phyloP scores from a whole-genome alignment of 2,113 vertebrate genomes.

The Petrocephalus microphthalmus region DNA sequence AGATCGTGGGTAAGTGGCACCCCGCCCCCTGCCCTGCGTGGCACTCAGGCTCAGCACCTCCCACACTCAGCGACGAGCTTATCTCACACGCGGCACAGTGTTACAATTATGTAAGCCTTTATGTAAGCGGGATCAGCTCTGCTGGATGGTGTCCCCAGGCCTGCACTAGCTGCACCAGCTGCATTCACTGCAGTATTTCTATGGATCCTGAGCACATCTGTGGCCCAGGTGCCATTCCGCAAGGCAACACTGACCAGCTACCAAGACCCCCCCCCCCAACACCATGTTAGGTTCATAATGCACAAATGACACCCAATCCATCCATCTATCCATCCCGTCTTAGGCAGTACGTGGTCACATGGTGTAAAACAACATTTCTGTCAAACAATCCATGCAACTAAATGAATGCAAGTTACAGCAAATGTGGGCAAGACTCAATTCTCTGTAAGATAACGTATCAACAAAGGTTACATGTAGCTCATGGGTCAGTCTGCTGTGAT shows the following conservation, averaged over 20 bases:
- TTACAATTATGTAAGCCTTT: constrained; percentile 68
- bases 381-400: background rate
- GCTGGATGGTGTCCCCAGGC: constrained; percentile 51
- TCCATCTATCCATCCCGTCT: background rate
- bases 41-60: constrained; percentile 50
- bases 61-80: constrained; percentile 43
- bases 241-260: background rate
- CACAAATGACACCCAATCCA: background rate
- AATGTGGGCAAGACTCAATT: background rate
- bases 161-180: constrained; percentile 31
- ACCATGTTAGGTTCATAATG: background rate
- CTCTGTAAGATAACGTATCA: background rate
- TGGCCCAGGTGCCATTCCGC: constrained; percentile 29
- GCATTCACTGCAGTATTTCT: constrained; percentile 8
- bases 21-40: constrained; percentile 32
- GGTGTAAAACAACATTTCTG: background rate
- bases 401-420: background rate
- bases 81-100: constrained; percentile 58
- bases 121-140: constrained; percentile 60
- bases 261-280: background rate
- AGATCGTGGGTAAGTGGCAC: too few species aligned
- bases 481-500: background rate
- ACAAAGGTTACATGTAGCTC: background rate
- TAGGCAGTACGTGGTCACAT: background rate
- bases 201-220: constrained; percentile 37